Base-by-base conservation (phyloP, 2,888 invertebrate species). In the Agrochola lychnidis region DNA sequence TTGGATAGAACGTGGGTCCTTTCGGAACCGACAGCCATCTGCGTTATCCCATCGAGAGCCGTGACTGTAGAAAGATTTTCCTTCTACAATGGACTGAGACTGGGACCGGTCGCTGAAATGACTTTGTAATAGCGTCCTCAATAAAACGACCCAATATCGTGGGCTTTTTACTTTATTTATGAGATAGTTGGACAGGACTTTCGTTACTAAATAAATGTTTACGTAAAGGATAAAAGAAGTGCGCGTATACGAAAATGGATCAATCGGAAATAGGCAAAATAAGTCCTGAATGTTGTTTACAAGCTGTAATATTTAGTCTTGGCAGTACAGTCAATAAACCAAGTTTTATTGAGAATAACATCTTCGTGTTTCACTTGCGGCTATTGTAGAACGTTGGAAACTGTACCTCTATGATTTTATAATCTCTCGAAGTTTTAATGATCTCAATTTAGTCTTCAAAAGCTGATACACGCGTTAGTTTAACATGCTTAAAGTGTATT, bases 21-120 rank as follows among this genome's bases (percentile, higher is more conserved):
- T 96, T 93, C 83, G 87, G 84, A 89, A 90, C 90, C 90, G 91
- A 88, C 87, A 84, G 76, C 85, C 85, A 90, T 93, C 93, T 93
- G 94, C 95, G 96, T 96, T 96, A 96, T 96, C 96, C 96, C 96
- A 96, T 96, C 96, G 96, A 96, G 96, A 96, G 94, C 96, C 96
- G 96, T 96, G 96, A 96, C 96, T 96, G 96, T 96, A 95, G 95
- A 96, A 96, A 96, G 96, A 96, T 96, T 96, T 96, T 94, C 96
- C 95, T 94, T 95, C 95, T 95, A 96, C 96, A 96, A 96, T 96
- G 94, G 94, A 94, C 95, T 94, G 94, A 95, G 94, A 95, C 94
- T 94, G 92, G 93, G 93, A 90, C 93, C 94, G 94, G 94, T 94
- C 94, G 93, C 92, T 92, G 92, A 94, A 96, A 96, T 95, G 94